phyloP scores from a whole-genome alignment of 2,113 vertebrate genomes.

The Stictonetta naevosa region DNA sequence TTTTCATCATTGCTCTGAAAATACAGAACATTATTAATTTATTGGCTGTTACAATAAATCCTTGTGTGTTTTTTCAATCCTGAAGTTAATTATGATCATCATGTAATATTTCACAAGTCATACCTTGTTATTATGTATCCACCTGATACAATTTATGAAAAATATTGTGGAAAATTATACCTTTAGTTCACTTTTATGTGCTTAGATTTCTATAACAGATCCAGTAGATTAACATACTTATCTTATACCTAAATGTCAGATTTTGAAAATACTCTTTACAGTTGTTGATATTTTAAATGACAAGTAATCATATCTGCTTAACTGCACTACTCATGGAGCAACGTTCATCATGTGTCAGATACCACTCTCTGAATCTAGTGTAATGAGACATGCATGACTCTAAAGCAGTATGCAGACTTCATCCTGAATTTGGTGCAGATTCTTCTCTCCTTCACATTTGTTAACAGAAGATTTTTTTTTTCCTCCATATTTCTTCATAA shows the following conservation, averaged over 20 bases:
- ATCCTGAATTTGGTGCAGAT: background rate
- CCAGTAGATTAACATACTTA: background rate
- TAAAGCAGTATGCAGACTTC: background rate
- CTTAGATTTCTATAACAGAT: background rate
- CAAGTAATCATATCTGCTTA: rapidly evolving
- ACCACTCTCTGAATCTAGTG: background rate
- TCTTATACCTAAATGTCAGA: background rate
- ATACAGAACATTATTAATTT: background rate
- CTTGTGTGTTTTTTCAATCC: background rate
- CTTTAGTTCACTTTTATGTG: background rate
- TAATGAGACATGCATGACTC: background rate
- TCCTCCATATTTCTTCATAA: background rate
- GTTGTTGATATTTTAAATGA: background rate
- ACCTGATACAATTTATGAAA: background rate
- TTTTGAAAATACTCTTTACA: background rate
- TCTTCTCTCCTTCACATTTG: background rate
- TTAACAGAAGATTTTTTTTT: background rate
- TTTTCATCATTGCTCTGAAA: background rate
- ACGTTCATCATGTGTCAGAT: background rate
- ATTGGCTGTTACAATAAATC: background rate
- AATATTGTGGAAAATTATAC: background rate
- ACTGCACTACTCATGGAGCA: background rate
- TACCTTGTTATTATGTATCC: background rate
- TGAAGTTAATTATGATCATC: background rate
- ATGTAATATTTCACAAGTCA: background rate